A percentile compares a stretch with the other conserved stretches of the same genome.
These are phyloP conservation scores for Hydrotaea diabolus DNA, from an alignment of 2,888 invertebrate species.

Conservation along the genomic window DNA sequence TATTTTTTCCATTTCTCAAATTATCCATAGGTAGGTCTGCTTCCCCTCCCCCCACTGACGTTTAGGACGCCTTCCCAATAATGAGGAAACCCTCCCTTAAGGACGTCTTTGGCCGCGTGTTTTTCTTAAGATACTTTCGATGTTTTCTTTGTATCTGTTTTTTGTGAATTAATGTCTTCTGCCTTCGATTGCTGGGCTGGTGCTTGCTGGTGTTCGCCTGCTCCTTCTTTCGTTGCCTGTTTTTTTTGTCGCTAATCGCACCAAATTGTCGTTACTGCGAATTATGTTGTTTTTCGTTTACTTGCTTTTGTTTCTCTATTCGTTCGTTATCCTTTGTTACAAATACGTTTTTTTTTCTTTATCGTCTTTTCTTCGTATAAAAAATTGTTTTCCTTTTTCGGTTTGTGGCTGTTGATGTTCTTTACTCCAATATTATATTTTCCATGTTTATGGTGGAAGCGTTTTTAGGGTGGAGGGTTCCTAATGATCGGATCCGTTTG, in stretches of 20 bases:
- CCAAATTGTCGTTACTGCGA: slow-evolving; percentile 40
- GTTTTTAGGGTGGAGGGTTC: neutral
- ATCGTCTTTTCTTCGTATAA: neutral
- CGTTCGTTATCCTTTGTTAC: neutral
- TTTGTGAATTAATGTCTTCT: neutral
- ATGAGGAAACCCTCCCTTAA: slow-evolving; percentile 1
- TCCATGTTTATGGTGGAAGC: neutral
- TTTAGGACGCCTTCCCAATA: neutral
- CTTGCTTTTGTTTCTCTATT: neutral
- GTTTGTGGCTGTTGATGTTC: neutral
- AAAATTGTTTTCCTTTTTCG: neutral
- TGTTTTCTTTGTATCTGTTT: neutral
- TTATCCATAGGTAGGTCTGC: neutral
- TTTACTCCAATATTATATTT: neutral
- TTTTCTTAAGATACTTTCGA: neutral
- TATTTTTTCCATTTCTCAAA: slow-evolving; percentile 3
- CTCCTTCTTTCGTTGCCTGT: no score
- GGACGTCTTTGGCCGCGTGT: slow-evolving; percentile 1
- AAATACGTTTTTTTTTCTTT: no score
- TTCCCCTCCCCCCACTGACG: neutral
- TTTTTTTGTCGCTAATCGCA: slow-evolving; percentile 2
- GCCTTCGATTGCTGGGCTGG: no score
- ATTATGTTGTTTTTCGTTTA: slow-evolving; percentile 7
- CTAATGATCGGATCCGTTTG: neutral
- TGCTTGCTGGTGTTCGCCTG: no score